A percentile compares a stretch with the other conserved stretches of the same genome.
Evolutionary conservation across 35 echinoderm and acorn worm species (phyloP).

Genomic region (Holothuria glaberrima): DNA sequence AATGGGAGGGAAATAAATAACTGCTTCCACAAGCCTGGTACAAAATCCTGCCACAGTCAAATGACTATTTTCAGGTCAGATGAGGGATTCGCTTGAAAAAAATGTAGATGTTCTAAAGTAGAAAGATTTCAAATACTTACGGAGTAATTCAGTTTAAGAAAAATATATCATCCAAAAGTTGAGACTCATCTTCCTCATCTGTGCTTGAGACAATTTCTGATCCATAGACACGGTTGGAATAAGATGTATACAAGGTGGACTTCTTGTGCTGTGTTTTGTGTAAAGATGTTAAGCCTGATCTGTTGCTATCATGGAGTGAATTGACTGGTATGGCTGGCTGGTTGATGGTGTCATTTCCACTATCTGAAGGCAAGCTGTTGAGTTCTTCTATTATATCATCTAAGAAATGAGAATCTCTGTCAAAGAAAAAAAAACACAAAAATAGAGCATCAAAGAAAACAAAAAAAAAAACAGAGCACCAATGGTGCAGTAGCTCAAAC

Average conservation of each 20-base stretch:
- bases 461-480: no score
- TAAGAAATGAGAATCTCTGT: slow-evolving; percentile 35
- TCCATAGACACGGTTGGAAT: slow-evolving; percentile 1
- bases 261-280: background rate
- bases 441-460: no score
- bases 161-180: slow-evolving; percentile 46
- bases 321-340: background rate
- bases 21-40: no score
- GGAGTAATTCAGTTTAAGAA: slow-evolving; percentile 5
- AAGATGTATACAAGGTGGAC: background rate
- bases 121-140: background rate
- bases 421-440: background rate
- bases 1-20: no score
- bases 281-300: background rate
- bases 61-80: no score
- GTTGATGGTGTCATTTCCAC: background rate
- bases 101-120: background rate
- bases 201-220: slow-evolving; percentile 27
- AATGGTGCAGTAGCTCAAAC: no score
- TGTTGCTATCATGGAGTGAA: background rate
- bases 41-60: no score
- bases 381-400: slow-evolving; percentile 41
- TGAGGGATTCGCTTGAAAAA: no score
- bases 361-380: slow-evolving; percentile 16
- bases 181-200: slow-evolving; percentile 51